Conservation (phyloP, 30 jellyfish, hydroid and myxozoan genomes). For the Hydractinia symbiolongicarpus region DNA sequence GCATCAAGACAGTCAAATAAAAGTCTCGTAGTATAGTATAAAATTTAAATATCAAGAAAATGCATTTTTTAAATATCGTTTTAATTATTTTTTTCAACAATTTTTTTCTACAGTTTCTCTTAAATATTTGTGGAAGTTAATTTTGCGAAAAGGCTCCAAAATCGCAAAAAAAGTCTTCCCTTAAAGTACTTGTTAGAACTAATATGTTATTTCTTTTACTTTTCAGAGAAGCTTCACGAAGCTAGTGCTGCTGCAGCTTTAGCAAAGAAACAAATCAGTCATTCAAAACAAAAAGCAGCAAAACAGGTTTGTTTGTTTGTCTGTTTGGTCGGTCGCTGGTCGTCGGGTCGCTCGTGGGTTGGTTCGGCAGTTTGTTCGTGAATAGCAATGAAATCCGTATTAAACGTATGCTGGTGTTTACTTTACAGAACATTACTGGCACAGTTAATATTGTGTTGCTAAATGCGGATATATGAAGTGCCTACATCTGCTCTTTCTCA, state of each 20-base stretch:
- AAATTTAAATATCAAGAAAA: no score
- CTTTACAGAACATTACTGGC: neutral
- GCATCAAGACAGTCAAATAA: no score
- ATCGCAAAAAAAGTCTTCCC: no score
- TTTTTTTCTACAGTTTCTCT: neutral
- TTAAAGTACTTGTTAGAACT: neutral
- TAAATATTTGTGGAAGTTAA: neutral
- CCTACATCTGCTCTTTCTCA: no score
- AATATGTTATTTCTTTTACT: neutral
- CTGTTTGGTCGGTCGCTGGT: neutral
- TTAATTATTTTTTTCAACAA: neutral
- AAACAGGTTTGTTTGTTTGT: slow-evolving; percentile 38
- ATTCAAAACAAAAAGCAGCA: slow-evolving; percentile 50
- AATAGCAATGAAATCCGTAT: neutral
- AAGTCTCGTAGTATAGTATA: no score
- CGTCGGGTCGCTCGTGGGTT: neutral
- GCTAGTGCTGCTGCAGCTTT: slow-evolving; percentile 97
- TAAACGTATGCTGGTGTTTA: neutral
- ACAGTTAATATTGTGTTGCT: neutral
- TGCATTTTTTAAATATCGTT: no score
- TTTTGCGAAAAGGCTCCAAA: no score
- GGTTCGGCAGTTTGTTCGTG: neutral
- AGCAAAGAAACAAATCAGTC: slow-evolving; percentile 79
- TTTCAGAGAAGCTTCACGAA: slow-evolving; percentile 74
- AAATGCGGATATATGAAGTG: no score